Evolutionary conservation across 1,140 invertebrate genomes (phyloP), one percentile per base, ranked within the genome.

Genomic region (Homarus americanus): DNA sequence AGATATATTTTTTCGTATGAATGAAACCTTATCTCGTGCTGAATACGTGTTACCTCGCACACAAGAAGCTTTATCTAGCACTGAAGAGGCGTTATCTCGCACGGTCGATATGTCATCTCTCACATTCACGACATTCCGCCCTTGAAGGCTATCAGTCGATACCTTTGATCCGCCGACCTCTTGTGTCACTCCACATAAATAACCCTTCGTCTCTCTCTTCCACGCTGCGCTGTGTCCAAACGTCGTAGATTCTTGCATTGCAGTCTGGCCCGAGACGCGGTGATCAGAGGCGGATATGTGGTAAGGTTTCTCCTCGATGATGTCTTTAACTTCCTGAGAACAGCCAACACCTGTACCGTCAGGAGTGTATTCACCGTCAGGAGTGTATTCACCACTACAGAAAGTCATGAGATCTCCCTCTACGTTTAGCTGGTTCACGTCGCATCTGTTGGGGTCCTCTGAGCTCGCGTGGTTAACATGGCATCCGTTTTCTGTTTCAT

Each of bases 341-440:
- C 36, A 36, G 1, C 32, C 32, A 9, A 78, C 73, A 17, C 78
- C 72, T 44, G 53, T 34, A 9, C 84, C 63, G 20, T 40, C 49
- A 5, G 84, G 73, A 40, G 9, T 66, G 36, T 63, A 58, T n/a
- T 84, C 82, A 24, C 36, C 66, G 20, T 40, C 49, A 5, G 84
- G 73, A 40, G 9, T 66, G 36, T 63, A 58, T n/a, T 84, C 82
- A 72, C 82, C 72, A 20, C 38, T 66, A n/a, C 63, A 84, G 24
- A 84, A 84, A 1, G 63, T 84, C 40, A 84, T 84, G 5, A 84
- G 58, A 24, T 84, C 82, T 4, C 41, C 63, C 24, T 28, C 78
- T n/a, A 2, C 17, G 24, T 80, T 49, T 20, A 17, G 5, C 36
- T 36, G 15, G 36, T 36, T 34, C 5, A 4, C 24, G 66, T 69